A percentile compares a stretch with the other conserved stretches of the same genome.
Conservation (phyloP, 1,140 invertebrate species). For the Liolophura sinensis region DNA sequence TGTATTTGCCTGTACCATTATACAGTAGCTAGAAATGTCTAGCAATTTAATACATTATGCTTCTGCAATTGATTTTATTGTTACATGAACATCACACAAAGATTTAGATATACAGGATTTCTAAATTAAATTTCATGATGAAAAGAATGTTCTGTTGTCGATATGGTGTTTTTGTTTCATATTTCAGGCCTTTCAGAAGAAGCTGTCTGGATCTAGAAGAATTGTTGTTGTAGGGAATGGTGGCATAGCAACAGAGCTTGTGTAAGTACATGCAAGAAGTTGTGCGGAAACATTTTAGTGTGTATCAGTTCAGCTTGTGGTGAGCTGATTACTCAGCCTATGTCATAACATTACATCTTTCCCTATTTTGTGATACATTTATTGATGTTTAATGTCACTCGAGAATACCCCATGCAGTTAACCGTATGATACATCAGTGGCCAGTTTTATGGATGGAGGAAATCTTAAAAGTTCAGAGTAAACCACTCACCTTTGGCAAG, state of each 20-base stretch:
- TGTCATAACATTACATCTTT: neutral
- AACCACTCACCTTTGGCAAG: too few species aligned
- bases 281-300: neutral
- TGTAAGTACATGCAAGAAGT: constrained; percentile 57
- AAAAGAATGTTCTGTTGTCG: neutral
- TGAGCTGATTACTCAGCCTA: neutral
- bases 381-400: too few species aligned
- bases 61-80: neutral
- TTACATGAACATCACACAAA: neutral
- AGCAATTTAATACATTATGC: neutral
- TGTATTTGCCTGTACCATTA: neutral
- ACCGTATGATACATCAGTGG: too few species aligned
- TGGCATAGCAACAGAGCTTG: constrained; percentile 95
- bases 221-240: constrained; percentile 93
- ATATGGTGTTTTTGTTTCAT: constrained; percentile 7
- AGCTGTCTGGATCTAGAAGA: constrained; percentile 69
- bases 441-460: too few species aligned
- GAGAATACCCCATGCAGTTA: too few species aligned
- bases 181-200: constrained; percentile 71
- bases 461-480: too few species aligned
- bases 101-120: too few species aligned
- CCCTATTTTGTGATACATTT: neutral
- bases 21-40: neutral
- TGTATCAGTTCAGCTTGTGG: neutral
- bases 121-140: too few species aligned